Base-by-base conservation (phyloP, 2,888 invertebrate genomes). In the Boloria selene region DNA sequence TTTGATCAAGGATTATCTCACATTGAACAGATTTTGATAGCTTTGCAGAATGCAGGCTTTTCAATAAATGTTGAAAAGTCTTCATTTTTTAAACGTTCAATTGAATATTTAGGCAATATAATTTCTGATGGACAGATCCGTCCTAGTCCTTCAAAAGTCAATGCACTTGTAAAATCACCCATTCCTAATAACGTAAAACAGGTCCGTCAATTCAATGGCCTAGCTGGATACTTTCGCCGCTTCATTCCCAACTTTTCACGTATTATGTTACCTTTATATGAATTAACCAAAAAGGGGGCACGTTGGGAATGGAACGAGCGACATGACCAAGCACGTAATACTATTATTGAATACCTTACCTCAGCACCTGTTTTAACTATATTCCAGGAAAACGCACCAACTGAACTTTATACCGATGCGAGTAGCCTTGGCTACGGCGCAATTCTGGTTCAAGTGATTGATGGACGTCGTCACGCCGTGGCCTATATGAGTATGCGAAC, bases 51-150 rank as follows among this genome's bases (percentile, higher is more conserved):
- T 0, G 49, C 77, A 0, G 22, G 78, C 0, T 79, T 79, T 53
- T 78, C 77, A 0, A 64, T 79, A 0, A 79, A 78, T n/a, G 38
- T 67, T 1, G 65, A 75, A 0, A 79, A 79, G 61, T 69, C 22
- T 22, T 22, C 22, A 0, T 77, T 77, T 47, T 73, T 78, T 14
- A 77, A 75, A 50, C 53, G 55, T 0, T 70, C 72, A 0, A 70
- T 79, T 0, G 76, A 78, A n/a, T 78, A 77, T 18, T 55, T 79
- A 0, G 78, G 78, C 0, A 74, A 75, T 26, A 56, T 78, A 0
- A 53, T 78, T 3, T n/a, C 56, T 6, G 31, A 74, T 7, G 77
- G 78, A 0, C 64, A 76, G 55, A 75, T 79, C 0, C 31, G 69
- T 0, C 79, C 78, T 0, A 79, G 74, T 38, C 74, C 75, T 1